A percentile compares a stretch with the other conserved stretches of the same genome.
phyloP scores from a whole-genome alignment of 2,888 invertebrate genomes.

The Drosophila fungiperda region DNA sequence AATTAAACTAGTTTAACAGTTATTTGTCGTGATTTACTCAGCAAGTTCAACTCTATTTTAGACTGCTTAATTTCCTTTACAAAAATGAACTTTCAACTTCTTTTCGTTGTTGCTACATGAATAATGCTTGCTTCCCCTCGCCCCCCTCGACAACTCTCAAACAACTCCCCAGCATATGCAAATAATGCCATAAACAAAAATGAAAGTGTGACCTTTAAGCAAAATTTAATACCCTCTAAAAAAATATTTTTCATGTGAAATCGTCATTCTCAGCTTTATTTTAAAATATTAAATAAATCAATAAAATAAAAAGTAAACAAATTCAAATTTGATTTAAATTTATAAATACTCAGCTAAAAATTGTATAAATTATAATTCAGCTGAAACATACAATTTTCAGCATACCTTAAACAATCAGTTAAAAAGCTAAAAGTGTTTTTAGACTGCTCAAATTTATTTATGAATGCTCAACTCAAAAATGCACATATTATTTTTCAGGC shows the following conservation, averaged over 20 bases:
- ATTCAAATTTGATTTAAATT: background rate
- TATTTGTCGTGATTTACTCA: slow-evolving; percentile 6
- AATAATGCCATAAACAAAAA: slow-evolving; percentile 59
- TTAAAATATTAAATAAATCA: background rate
- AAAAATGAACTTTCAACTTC: slow-evolving; percentile 59
- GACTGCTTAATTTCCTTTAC: slow-evolving; percentile 57
- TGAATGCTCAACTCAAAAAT: background rate
- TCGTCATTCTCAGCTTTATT: too few relatives aligned
- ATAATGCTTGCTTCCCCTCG: slow-evolving; percentile 36
- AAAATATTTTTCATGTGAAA: background rate
- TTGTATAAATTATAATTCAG: background rate
- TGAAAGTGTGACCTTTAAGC: slow-evolving; percentile 35
- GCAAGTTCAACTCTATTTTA: slow-evolving; percentile 6
- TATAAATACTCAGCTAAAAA: background rate
- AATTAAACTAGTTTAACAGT: slow-evolving; percentile 3
- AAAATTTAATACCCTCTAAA: slow-evolving; percentile 28
- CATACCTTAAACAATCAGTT: too few relatives aligned
- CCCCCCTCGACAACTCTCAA: too few relatives aligned
- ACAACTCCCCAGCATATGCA: slow-evolving; percentile 56
- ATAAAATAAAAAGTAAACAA: background rate
- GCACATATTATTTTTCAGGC: background rate
- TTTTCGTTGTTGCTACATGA: slow-evolving; percentile 36
- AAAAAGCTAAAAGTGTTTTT: too few relatives aligned
- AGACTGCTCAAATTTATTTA: too few relatives aligned
- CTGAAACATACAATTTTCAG: too few relatives aligned